These are phyloP conservation scores for Drosophila ficusphila DNA, from an alignment of 1,140 invertebrate genomes.

Conservation along the genomic window DNA sequence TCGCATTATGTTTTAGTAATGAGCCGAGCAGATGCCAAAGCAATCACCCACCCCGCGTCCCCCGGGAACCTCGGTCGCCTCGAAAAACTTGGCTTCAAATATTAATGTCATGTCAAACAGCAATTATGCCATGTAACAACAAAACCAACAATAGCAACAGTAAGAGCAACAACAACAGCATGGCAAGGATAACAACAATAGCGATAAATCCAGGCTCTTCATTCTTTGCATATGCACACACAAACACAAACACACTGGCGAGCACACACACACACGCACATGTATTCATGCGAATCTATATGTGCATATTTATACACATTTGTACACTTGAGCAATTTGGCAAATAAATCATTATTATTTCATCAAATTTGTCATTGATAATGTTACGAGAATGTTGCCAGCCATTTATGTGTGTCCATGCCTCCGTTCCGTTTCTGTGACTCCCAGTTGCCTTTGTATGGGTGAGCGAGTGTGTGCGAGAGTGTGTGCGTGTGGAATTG, in stretches of 20 bases:
- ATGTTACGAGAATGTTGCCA: conserved; percentile 62
- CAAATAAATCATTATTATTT: conserved; percentile 83
- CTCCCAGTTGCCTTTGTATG: conserved; percentile 4
- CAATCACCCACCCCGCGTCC: conserved; percentile 11
- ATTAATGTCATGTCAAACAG: conserved; percentile 82
- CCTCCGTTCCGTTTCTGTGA: conserved; percentile 6
- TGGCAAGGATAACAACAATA: conserved; percentile 45
- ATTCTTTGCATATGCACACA: conserved; percentile 60
- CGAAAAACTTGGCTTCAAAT: conserved; percentile 63
- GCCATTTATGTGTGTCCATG: conserved; percentile 39
- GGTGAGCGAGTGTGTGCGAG: not conserved
- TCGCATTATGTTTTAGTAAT: conserved; percentile 53
- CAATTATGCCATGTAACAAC: conserved; percentile 76
- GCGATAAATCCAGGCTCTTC: conserved; percentile 58
- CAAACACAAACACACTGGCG: not conserved
- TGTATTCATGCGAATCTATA: conserved; percentile 15
- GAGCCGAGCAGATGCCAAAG: conserved; percentile 33
- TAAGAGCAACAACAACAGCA: conserved; percentile 49
- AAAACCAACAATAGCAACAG: conserved; percentile 22
- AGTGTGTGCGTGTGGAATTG: conserved; percentile 6
- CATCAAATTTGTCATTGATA: conserved; percentile 82
- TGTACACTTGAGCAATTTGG: conserved; percentile 77
- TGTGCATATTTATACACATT: conserved; percentile 47
- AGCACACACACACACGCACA: not conserved
- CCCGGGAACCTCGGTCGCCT: conserved; percentile 1